Evolutionary conservation across 2,888 invertebrate genomes (phyloP).

Genomic region (Noctua fimbriata): DNA sequence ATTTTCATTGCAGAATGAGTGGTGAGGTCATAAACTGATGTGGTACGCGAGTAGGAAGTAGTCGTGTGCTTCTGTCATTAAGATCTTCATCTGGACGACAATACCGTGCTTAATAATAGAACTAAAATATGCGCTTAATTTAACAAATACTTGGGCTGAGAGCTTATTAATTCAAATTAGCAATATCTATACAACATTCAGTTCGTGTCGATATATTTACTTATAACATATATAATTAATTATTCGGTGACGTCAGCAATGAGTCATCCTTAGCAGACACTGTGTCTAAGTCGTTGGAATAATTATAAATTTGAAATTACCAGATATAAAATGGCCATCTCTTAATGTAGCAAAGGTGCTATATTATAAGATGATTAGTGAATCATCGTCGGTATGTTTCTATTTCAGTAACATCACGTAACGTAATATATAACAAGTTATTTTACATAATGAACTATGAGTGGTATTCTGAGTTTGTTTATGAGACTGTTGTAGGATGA

Average conservation of each 20-base stretch:
- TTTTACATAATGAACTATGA: conserved; percentile 41
- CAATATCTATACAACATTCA: conserved; percentile 37
- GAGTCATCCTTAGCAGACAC: conserved; percentile 66
- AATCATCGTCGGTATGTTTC: conserved; percentile 45
- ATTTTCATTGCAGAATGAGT: conserved; percentile 37
- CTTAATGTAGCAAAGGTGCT: conserved; percentile 10
- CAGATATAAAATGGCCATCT: conserved; percentile 32
- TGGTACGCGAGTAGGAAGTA: conserved; percentile 46
- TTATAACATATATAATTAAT: conserved; percentile 37
- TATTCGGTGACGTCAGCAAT: conserved; percentile 61
- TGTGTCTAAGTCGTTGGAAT: conserved; percentile 59
- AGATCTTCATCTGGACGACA: conserved; percentile 58
- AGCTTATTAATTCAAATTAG: conserved; percentile 57
- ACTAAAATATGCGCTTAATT: conserved; percentile 49
- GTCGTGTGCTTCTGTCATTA: conserved; percentile 52
- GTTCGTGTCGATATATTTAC: conserved; percentile 23
- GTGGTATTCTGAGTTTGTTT: conserved; percentile 12
- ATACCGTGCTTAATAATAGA: conserved; percentile 36
- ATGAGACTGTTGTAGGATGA: conserved; percentile 8
- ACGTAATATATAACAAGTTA: conserved; percentile 39
- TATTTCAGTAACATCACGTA: conserved; percentile 48
- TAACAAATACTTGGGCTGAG: conserved; percentile 35
- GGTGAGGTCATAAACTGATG: conserved; percentile 44
- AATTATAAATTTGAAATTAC: conserved; percentile 46
- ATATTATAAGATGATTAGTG: conserved; percentile 17